These are phyloP conservation scores for Gymnocypris eckloni DNA, from an alignment of 2,797 vertebrate genomes.

Conservation along the genomic window DNA sequence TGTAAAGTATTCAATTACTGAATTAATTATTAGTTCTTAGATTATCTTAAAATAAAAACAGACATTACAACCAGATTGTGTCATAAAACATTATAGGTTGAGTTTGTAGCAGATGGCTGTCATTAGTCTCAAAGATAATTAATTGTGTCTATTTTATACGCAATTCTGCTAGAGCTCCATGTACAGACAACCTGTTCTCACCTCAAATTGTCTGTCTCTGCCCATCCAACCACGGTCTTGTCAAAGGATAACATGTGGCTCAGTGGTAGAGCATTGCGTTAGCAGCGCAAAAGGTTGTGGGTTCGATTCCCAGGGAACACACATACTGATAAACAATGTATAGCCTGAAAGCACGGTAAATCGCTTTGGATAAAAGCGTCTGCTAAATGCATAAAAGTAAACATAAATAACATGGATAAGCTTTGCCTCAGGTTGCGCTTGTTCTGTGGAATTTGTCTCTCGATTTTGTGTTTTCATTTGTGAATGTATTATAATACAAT, in stretches of 20 bases:
- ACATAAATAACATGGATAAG: background rate
- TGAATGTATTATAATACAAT: background rate
- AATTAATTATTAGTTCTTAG: background rate
- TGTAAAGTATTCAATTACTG: background rate
- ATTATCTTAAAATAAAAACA: background rate
- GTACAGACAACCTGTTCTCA: background rate
- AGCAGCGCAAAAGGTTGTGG: too few species aligned
- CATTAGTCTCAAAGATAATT: background rate
- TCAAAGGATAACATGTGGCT: too few species aligned
- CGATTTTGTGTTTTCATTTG: background rate
- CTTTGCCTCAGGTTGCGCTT: background rate
- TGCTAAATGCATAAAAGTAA: too few species aligned
- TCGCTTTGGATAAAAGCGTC: too few species aligned
- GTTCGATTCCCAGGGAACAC: too few species aligned
- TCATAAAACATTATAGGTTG: background rate
- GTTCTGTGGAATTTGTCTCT: background rate
- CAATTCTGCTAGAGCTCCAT: background rate
- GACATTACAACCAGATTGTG: background rate
- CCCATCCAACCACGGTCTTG: constrained; percentile 41
- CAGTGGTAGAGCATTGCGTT: too few species aligned
- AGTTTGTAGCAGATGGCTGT: background rate
- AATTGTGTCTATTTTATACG: background rate
- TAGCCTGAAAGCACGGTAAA: too few species aligned
- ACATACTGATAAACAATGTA: too few species aligned
- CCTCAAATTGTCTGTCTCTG: constrained; percentile 43